Base-by-base conservation (phyloP, 2,888 invertebrate species). In the Idaea dimidiata region DNA sequence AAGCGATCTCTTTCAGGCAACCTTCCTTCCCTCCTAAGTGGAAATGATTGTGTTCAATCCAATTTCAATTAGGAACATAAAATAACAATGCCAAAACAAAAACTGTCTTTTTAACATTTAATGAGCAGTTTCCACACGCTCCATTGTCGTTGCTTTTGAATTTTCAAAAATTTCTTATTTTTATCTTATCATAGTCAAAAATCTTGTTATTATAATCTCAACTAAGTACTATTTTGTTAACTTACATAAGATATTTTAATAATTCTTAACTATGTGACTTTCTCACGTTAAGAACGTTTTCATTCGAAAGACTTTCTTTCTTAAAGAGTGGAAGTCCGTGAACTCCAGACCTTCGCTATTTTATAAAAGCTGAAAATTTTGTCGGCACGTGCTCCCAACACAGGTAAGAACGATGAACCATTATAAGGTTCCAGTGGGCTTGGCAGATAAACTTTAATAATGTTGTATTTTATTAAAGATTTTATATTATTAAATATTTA, bases 241-340 rank as follows among this genome's bases (percentile, higher is more conserved):
- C 43, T 43, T 43, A 43, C 43, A 43, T 43, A 43, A 43, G 43
- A 43, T 1, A 43, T 43, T 43, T 43, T 43, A 43, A 14, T 14
- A 43, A 14, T 43, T 43, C 43, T 43, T 43, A 43, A 43, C 43
- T 43, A 43, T 43, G 43, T 43, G 43, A 43, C 14, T 43, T 14
- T 43, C 43, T 43, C 43, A 43, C 43, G 43, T 43, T 33, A 5
- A 33, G 3, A 43, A 43, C 14, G 43, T 68, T 67, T 65, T 66
- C 65, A 67, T 74, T 71, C 65, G 66, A 73, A 70, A 71, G 71
- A 66, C 73, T 75, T 78, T 75, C 73, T 75, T 78, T 77, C 73
- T n/a, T n/a, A n/a, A n/a, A n/a, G n/a, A n/a, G n/a, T n/a, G n/a
- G n/a, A n/a, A n/a, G n/a, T n/a, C n/a, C n/a, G n/a, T n/a, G n/a